A percentile compares a stretch with the other conserved stretches of the same genome.
Evolutionary conservation across 2,113 vertebrate species (phyloP).

Genomic region (Anas platyrhynchos): DNA sequence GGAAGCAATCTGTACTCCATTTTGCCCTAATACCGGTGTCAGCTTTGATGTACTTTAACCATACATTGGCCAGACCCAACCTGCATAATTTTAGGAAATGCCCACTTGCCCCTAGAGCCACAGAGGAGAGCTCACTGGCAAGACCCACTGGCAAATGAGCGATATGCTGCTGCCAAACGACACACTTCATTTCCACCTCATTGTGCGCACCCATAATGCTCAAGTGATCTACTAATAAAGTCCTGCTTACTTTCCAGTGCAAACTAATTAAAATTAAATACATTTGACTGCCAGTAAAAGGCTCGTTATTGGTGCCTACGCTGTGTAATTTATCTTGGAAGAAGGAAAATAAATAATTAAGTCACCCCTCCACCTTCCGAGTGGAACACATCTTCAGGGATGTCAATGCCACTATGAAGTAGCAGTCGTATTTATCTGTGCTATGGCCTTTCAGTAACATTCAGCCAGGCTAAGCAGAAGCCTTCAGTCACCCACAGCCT

Average conservation of each 20-base stretch:
- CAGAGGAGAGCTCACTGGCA: background rate
- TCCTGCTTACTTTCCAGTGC: background rate
- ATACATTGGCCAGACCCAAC: background rate
- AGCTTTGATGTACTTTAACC: background rate
- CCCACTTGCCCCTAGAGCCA: background rate
- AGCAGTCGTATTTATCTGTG: background rate
- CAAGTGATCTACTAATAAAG: background rate
- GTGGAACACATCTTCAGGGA: background rate
- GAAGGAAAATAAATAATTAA: accelerated
- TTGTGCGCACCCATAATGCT: background rate
- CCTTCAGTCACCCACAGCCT: background rate
- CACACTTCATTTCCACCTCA: background rate
- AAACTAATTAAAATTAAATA: background rate
- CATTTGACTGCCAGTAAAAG: background rate
- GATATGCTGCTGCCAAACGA: background rate
- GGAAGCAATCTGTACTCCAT: background rate
- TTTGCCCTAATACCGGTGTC: background rate
- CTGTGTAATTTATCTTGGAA: background rate
- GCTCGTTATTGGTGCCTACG: background rate
- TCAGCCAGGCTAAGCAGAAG: background rate
- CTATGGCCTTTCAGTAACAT: background rate
- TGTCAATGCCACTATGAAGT: background rate
- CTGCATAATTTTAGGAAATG: background rate
- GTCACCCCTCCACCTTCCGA: background rate
- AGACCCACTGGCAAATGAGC: background rate